A percentile compares a stretch with the other conserved stretches of the same genome.
phyloP scores from a whole-genome alignment of 2,113 vertebrate genomes.

The Brachyhypopomus gauderio region DNA sequence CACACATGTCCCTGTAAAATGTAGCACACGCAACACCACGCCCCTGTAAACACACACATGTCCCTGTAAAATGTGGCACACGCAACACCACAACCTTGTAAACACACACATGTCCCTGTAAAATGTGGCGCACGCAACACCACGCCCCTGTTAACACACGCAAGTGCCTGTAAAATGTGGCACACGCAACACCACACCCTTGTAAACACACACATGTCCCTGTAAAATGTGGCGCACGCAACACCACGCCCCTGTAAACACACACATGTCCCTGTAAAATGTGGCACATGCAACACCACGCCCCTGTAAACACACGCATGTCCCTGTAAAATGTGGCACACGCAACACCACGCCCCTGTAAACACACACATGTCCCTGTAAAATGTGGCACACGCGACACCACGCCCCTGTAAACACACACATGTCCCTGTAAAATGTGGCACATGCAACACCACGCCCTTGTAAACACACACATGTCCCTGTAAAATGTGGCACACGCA shows the following conservation, averaged over 20 bases:
- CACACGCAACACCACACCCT: constrained; percentile 24
- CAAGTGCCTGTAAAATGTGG: constrained; percentile 27
- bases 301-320: constrained; percentile 26
- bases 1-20: constrained; percentile 27
- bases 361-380: constrained; percentile 25
- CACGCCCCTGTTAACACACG: constrained; percentile 24
- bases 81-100: constrained; percentile 19
- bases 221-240: constrained; percentile 33
- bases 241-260: constrained; percentile 30
- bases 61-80: constrained; percentile 36
- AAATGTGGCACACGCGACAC: constrained; percentile 37
- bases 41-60: constrained; percentile 26
- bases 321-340: constrained; percentile 36
- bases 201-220: constrained; percentile 28
- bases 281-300: constrained; percentile 27
- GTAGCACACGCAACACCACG: constrained; percentile 27
- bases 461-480: constrained; percentile 28
- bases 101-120: constrained; percentile 25
- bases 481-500: constrained; percentile 34
- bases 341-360: constrained; percentile 17
- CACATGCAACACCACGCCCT: constrained; percentile 21
- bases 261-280: constrained; percentile 27
- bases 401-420: constrained; percentile 25
- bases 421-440: constrained; percentile 28
- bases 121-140: constrained; percentile 36